These are phyloP conservation scores for Hypanus sabinus DNA, from an alignment of 2,113 vertebrate species.

Conservation along the genomic window DNA sequence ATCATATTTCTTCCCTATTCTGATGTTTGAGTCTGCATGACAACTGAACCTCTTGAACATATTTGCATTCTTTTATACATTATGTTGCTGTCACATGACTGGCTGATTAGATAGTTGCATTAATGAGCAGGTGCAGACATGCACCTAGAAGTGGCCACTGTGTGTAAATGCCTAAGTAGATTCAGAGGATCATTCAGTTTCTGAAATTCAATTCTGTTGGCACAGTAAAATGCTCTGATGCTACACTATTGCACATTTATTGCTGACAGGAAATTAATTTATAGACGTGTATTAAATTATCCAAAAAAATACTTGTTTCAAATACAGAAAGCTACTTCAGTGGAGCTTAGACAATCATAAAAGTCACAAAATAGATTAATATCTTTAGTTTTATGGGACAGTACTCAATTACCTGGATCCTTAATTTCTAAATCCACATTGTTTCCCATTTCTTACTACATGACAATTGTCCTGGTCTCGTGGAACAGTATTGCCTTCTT, in stretches of 20 bases:
- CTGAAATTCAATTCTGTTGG: background rate
- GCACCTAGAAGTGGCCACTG: no score
- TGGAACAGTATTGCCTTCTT: background rate
- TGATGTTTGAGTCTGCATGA: no score
- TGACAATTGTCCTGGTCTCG: background rate
- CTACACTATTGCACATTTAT: no score
- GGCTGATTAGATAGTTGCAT: no score
- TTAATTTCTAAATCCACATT: background rate
- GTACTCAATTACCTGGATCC: background rate
- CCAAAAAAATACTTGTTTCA: background rate
- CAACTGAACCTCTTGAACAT: no score
- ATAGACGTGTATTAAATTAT: no score
- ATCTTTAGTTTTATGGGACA: background rate
- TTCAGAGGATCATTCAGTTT: background rate
- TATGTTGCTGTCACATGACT: no score
- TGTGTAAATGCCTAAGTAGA: no score
- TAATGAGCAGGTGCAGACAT: no score
- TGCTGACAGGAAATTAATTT: no score
- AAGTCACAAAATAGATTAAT: background rate
- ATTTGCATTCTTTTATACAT: no score
- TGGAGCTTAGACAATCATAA: background rate
- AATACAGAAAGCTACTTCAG: background rate
- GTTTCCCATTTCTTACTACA: background rate
- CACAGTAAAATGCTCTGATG: background rate
- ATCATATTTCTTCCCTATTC: no score